These are phyloP conservation scores for Chaetura pelagica DNA, from an alignment of 2,113 vertebrate genomes.

Conservation along the genomic window DNA sequence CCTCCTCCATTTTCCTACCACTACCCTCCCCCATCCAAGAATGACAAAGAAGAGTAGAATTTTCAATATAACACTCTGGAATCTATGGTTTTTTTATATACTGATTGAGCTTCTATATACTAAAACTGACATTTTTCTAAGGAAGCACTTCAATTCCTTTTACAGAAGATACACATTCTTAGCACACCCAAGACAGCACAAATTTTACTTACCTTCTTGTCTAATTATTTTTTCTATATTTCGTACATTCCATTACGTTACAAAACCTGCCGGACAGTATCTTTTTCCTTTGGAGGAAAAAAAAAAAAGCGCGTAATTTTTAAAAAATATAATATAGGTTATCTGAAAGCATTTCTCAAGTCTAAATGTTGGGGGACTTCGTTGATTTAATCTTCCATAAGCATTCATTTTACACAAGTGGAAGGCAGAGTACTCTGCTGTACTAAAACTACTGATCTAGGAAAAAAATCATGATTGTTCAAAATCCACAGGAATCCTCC, in stretches of 20 bases:
- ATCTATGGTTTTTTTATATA: not conserved
- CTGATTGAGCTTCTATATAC: not conserved
- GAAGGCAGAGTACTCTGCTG: not conserved
- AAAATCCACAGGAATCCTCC: constrained; percentile 46
- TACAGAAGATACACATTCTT: not conserved
- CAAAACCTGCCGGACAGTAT: not conserved
- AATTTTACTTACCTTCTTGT: not conserved
- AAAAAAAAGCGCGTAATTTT: not conserved
- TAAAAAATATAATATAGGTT: not conserved
- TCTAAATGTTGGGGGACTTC: not conserved
- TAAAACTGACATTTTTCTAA: not conserved
- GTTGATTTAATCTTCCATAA: not conserved
- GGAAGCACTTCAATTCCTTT: not conserved
- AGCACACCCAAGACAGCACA: not conserved
- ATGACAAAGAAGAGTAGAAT: not conserved
- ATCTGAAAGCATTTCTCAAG: not conserved
- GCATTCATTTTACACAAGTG: not conserved
- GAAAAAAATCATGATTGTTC: not conserved
- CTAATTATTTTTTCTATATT: not conserved
- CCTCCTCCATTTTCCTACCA: not conserved
- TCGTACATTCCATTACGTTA: not conserved
- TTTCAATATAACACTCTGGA: not conserved
- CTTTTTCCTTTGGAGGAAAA: not conserved
- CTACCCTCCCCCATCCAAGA: fast-evolving
- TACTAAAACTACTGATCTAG: not conserved